Evolutionary conservation across 2,888 invertebrate species (phyloP).

Genomic region (Chydorus sphaericus): DNA sequence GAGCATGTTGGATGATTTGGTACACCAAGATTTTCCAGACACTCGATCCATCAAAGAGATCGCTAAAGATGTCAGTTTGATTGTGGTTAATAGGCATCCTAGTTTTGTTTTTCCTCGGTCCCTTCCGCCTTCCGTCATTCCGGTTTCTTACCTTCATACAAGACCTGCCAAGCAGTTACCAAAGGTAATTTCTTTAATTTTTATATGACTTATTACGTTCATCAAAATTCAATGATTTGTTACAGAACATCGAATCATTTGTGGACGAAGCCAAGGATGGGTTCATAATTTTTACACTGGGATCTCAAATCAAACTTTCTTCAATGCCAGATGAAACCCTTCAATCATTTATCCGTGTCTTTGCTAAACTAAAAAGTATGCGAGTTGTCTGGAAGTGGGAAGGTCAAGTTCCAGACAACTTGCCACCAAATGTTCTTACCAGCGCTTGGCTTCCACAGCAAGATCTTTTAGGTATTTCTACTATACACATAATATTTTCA

Average conservation of each 20-base stretch:
- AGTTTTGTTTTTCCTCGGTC: neutral
- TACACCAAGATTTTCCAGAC: neutral
- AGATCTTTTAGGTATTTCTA: conserved; percentile 33
- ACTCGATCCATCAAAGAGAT: neutral
- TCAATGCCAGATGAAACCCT: neutral
- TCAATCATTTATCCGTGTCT: neutral
- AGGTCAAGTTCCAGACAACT: conserved; percentile 6
- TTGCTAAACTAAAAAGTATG: conserved; percentile 25
- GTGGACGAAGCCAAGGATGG: conserved; percentile 40
- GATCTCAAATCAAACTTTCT: neutral
- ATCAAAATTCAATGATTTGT: neutral
- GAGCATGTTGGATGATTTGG: neutral
- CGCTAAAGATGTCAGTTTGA: neutral
- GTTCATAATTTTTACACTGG: neutral
- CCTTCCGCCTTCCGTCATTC: neutral
- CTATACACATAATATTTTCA: conserved; percentile 72
- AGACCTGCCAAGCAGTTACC: neutral
- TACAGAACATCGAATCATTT: conserved; percentile 40
- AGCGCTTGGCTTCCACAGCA: neutral
- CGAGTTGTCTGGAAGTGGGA: neutral
- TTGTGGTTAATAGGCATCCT: neutral
- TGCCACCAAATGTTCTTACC: neutral
- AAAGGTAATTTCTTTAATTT: neutral
- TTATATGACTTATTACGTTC: too few species aligned
- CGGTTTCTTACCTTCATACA: neutral